A percentile compares a stretch with the other conserved stretches of the same genome.
phyloP scores from a whole-genome alignment of 2,888 invertebrate species.

The Dryocosmus kuriphilus region DNA sequence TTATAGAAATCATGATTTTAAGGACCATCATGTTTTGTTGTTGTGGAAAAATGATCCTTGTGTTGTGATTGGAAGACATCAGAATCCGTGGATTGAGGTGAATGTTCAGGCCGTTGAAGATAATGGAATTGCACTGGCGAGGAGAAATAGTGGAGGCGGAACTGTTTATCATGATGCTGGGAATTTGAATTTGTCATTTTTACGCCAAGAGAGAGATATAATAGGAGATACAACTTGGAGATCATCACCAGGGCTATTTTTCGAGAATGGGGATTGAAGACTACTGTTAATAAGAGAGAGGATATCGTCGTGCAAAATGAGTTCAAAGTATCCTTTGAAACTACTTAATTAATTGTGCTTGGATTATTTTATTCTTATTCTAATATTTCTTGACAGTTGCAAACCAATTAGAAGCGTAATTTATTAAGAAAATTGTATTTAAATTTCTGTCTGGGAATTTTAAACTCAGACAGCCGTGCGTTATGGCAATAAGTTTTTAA shows the following conservation, averaged over 20 bases:
- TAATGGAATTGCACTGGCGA: constrained; percentile 86
- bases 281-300: constrained; percentile 89
- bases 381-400: too few species aligned
- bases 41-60: constrained; percentile 96
- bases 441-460: not conserved
- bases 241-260: constrained; percentile 90
- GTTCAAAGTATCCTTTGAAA: constrained; percentile 83
- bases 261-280: constrained; percentile 88
- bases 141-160: constrained; percentile 97
- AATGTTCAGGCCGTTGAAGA: constrained; percentile 85
- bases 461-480: not conserved
- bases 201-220: constrained; percentile 89
- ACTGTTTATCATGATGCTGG: constrained; percentile 97
- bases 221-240: constrained; percentile 92
- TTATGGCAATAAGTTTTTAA: not conserved
- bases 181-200: constrained; percentile 96
- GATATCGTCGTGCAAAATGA: constrained; percentile 90
- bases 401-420: too few species aligned
- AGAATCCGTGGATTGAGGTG: constrained; percentile 97
- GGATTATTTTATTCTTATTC: not conserved
- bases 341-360: not conserved
- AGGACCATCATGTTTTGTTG: constrained; percentile 90
- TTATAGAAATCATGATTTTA: constrained; percentile 91
- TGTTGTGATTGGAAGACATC: constrained; percentile 97
- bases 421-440: too few species aligned